Percentiles rank a stretch among this genome's conserved stretches.
These are phyloP conservation scores for Siphonodentalium dalli DNA, from an alignment of 2,888 invertebrate genomes.

Conservation along the genomic window DNA sequence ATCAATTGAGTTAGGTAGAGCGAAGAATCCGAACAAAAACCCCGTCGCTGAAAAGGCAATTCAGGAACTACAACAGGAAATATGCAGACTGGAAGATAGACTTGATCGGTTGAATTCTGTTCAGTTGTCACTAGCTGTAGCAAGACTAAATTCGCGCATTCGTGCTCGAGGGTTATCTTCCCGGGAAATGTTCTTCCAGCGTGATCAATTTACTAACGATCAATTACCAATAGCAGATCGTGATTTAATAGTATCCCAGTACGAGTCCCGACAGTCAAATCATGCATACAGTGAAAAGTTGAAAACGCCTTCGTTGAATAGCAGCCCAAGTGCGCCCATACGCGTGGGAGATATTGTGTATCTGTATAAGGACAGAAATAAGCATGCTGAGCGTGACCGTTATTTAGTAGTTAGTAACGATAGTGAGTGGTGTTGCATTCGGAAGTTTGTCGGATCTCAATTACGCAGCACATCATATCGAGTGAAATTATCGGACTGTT, in stretches of 20 bases:
- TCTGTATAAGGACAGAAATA: slow-evolving; percentile 21
- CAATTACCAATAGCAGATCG: slow-evolving; percentile 29
- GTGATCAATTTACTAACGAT: slow-evolving; percentile 32
- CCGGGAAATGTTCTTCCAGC: slow-evolving; percentile 32
- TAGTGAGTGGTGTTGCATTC: slow-evolving; percentile 26
- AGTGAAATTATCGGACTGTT: slow-evolving; percentile 29
- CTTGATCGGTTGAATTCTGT: slow-evolving; percentile 12
- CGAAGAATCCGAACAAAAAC: slow-evolving; percentile 41
- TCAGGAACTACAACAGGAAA: slow-evolving; percentile 34
- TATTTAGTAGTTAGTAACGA: slow-evolving; percentile 26
- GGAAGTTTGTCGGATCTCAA: slow-evolving; percentile 29
- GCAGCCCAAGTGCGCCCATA: no score
- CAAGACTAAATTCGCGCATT: slow-evolving; percentile 29
- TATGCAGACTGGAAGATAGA: slow-evolving; percentile 29
- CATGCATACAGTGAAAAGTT: slow-evolving; percentile 29
- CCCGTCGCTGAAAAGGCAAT: slow-evolving; percentile 42
- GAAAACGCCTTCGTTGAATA: slow-evolving; percentile 6
- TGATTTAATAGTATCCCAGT: slow-evolving; percentile 20
- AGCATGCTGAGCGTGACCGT: slow-evolving; percentile 18
- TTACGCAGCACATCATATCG: slow-evolving; percentile 24
- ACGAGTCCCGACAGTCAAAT: slow-evolving; percentile 19
- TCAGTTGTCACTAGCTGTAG: slow-evolving; percentile 18
- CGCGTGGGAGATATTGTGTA: slow-evolving; percentile 30
- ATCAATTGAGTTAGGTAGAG: slow-evolving; percentile 29
- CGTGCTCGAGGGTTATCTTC: slow-evolving; percentile 28